Evolutionary conservation across 2,888 invertebrate genomes (phyloP), one percentile per base, ranked within the genome.

Genomic region (Heliothis peltigera): DNA sequence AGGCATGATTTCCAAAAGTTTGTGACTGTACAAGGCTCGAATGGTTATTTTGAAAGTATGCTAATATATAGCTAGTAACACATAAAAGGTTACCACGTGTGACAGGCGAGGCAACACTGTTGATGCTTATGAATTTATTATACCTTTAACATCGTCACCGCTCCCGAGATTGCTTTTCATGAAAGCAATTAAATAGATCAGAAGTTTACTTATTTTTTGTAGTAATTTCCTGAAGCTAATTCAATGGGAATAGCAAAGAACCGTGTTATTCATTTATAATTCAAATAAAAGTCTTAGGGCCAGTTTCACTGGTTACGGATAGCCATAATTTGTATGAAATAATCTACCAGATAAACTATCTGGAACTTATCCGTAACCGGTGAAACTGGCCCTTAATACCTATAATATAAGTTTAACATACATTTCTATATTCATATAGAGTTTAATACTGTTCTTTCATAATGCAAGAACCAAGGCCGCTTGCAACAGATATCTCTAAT

Each of bases 1-100:
- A 83, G 80, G 75, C 78, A 75, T 74, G 79, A 77, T 83, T 82
- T 82, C 76, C 75, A 79, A 85, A 85, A 82, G 82, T 81, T 80
- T 70, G 74, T 74, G 68, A 69, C 73, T 61, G 63, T 70, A 70
- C 70, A 70, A 71, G 75, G 19, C 55, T 64, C 60, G 65, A 70
- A 75, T 69, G 70, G 43, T 55, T 64, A 70, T 57, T 69, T 72
- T 70, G 64, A 68, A 66, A 69, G 72, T 74, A 81, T 63, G 66
- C 46, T 60, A 73, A 70, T 75, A 54, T 59, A 42, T 67, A 67
- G 52, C 32, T 49, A 12, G 44, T 35, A 47, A 22, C 35, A 44
- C 64, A 58, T 65, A 56, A 70, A 70, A 74, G 53, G 75, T 73
- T 60, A 60, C 39, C 21, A 63, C 53, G 48, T 56, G 17, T 54